phyloP scores from a whole-genome alignment of 1,140 invertebrate species.

The Trachymyrmex cornetzi region DNA sequence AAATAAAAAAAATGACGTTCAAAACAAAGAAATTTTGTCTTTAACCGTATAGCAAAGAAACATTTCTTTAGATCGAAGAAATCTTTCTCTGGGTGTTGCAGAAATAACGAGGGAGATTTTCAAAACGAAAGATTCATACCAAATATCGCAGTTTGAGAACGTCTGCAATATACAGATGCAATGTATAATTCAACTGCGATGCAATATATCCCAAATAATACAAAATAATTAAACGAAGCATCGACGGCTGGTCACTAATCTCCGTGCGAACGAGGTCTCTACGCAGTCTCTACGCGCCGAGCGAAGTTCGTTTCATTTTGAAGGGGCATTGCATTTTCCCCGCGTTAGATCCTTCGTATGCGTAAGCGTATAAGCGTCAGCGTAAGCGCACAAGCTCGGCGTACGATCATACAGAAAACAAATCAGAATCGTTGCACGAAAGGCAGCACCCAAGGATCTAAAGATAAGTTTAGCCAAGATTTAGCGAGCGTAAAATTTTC shows the following conservation, averaged over 20 bases:
- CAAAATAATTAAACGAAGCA: conserved; percentile 53
- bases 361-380: conserved; percentile 43
- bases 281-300: not conserved
- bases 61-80: no score
- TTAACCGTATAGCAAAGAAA: no score
- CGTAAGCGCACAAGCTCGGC: conserved; percentile 42
- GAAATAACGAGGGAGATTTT: not conserved
- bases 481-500: not conserved
- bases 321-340: not conserved
- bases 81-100: not conserved
- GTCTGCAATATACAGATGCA: conserved; percentile 9
- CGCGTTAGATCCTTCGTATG: conserved; percentile 33
- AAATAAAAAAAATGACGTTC: no score
- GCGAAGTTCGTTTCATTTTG: conserved; percentile 34
- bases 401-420: conserved; percentile 5
- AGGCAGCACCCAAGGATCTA: conserved; percentile 29
- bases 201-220: conserved; percentile 51
- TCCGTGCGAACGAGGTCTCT: conserved; percentile 39
- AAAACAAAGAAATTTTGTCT: no score
- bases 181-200: conserved; percentile 32
- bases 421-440: conserved; percentile 42
- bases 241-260: conserved; percentile 48
- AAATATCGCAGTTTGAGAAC: not conserved
- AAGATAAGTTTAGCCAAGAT: not conserved
- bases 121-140: not conserved